These are phyloP conservation scores for Watersipora subatra DNA, from an alignment of 1,140 invertebrate genomes.

Conservation along the genomic window DNA sequence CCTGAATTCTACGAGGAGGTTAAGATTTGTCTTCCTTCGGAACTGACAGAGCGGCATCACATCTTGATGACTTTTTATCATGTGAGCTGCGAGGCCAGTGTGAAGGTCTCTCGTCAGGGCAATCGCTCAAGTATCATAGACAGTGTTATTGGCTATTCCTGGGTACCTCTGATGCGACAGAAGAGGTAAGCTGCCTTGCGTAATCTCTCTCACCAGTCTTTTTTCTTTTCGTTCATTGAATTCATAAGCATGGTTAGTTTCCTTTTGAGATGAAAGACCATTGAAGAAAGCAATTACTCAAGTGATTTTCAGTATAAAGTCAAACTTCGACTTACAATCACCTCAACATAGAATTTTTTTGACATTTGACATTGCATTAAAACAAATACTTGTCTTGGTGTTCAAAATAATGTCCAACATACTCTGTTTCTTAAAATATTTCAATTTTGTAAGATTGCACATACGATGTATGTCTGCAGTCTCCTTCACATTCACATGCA, in stretches of 20 bases:
- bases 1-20: conserved; percentile 50
- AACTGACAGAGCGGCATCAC: conserved; percentile 60
- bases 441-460: too few relatives aligned
- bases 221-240: background rate
- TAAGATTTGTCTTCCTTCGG: conserved; percentile 74
- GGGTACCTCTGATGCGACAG: conserved; percentile 68
- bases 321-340: too few relatives aligned
- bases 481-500: too few relatives aligned
- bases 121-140: conserved; percentile 46
- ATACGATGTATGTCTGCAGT: too few relatives aligned
- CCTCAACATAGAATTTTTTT: too few relatives aligned
- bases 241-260: background rate
- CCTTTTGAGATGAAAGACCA: too few relatives aligned
- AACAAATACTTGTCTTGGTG: too few relatives aligned
- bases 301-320: too few relatives aligned
- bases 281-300: too few relatives aligned
- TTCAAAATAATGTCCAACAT: too few relatives aligned
- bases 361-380: too few relatives aligned
- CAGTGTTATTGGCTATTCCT: conserved; percentile 76
- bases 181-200: conserved; percentile 56
- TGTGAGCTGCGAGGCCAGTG: conserved; percentile 65
- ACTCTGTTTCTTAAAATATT: too few relatives aligned
- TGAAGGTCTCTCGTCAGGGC: conserved; percentile 15
- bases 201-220: conserved; percentile 7
- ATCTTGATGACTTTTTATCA: conserved; percentile 91